Conservation (phyloP, 2,888 invertebrate genomes). For the Agriopis marginaria region DNA sequence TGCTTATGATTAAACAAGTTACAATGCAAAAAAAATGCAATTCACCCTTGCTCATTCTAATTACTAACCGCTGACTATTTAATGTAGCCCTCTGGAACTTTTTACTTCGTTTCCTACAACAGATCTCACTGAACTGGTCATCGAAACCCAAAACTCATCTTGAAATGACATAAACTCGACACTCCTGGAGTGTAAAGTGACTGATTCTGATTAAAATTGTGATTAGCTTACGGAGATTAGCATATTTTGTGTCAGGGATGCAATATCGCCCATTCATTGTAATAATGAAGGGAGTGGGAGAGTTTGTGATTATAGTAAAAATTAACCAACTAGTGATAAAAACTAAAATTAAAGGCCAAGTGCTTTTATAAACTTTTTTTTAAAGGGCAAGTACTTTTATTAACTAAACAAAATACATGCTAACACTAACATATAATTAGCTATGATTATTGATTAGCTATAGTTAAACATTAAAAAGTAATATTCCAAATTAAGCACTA, state of each 20-base stretch:
- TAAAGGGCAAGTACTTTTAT: too few species aligned
- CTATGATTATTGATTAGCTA: too few species aligned
- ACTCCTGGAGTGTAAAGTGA: conserved; percentile 52
- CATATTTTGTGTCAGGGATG: conserved; percentile 51
- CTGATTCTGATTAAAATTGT: conserved; percentile 59
- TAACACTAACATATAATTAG: too few species aligned
- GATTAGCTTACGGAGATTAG: conserved; percentile 58
- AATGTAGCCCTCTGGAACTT: conserved; percentile 7
- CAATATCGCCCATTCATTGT: conserved; percentile 40
- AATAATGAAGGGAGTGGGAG: conserved; percentile 13
- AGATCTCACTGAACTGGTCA: conserved; percentile 46
- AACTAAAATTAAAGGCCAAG: too few species aligned
- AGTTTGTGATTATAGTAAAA: background rate
- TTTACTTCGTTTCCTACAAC: background rate
- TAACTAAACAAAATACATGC: too few species aligned
- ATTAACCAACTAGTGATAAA: background rate
- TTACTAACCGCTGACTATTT: conserved; percentile 38
- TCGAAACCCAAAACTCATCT: conserved; percentile 51
- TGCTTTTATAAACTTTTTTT: too few species aligned
- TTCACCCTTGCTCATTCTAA: conserved; percentile 49
- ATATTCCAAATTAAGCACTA: too few species aligned
- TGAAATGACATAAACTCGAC: conserved; percentile 59
- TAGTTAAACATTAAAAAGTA: too few species aligned
- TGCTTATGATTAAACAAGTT: background rate
- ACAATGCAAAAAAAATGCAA: conserved; percentile 34